Base-by-base conservation (phyloP, 2,113 vertebrate genomes). In the Ctenomys sociabilis region DNA sequence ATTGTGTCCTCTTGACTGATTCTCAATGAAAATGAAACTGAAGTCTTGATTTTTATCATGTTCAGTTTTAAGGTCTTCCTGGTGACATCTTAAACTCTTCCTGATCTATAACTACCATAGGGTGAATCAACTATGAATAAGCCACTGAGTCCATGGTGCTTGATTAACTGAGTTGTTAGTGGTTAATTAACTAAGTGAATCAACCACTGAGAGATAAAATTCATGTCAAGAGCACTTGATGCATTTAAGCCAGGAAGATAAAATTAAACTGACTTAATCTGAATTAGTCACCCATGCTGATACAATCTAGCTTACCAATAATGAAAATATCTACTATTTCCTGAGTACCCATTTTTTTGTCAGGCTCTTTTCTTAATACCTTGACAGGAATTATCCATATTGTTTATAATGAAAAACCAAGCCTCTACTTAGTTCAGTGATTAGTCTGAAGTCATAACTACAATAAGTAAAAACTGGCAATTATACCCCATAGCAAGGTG, bases 231-330 rank as follows among this genome's bases (percentile, higher is more conserved):
- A 91, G n/a, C 81, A 40, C 12, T 78, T 81, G 40, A 94, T 43
- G 26, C 54, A 95, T 72, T 72, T 86, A 83, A 90, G 14, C 7
- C 52, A 88, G 45, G 92, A 96, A 95, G 45, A 88, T 40, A 96
- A 96, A 93, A 97, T 77, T 81, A 63, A 96, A 92, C 22, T 82
- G 59, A 88, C 26, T 96, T 93, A 70, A 88, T 94, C 35, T 95
- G 59, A 88, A 17, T 95, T 92, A 70, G 57, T 95, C 90, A 94
- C 26, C 40, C n/a, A 84, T 70, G 84, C 73, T 93, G 26, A 94
- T 63, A 94, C 10, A 95, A n/a, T 73, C 24, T 84, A 91, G 13
- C 11, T 96, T 64, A 87, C 10, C 75, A 45, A 84, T 64, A 85
- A 91, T n/a, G 94, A 94, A 94, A 95, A 83, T 70, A 93, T 49